These are phyloP conservation scores for Pseudomyrmex dendroicus DNA, from an alignment of 1,140 invertebrate genomes.

Conservation along the genomic window DNA sequence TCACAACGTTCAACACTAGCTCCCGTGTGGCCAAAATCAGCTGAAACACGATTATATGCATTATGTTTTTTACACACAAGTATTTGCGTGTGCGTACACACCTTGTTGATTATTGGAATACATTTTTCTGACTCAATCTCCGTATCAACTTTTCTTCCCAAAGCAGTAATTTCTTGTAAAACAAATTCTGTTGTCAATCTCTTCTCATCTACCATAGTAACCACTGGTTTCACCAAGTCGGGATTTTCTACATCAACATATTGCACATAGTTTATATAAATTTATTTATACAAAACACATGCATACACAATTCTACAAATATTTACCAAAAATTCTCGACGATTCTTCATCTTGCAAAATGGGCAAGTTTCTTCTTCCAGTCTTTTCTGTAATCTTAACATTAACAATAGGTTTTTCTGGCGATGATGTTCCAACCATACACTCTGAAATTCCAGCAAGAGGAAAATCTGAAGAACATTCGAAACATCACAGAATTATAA, in stretches of 20 bases:
- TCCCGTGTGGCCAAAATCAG: conserved; percentile 79
- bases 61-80: no score
- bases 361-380: conserved; percentile 80
- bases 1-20: conserved; percentile 77
- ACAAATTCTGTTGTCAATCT: conserved; percentile 79
- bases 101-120: conserved; percentile 81
- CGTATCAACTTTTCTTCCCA: conserved; percentile 75
- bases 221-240: conserved; percentile 80
- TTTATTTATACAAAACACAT: not conserved
- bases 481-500: conserved; percentile 39
- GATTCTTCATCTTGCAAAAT: conserved; percentile 82
- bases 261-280: not conserved
- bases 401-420: conserved; percentile 81
- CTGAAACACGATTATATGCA: conserved; percentile 74
- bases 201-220: conserved; percentile 76
- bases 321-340: conserved; percentile 81
- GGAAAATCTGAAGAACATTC: conserved; percentile 75
- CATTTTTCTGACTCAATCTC: conserved; percentile 78
- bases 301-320: not conserved
- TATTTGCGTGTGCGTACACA: conserved; percentile 30
- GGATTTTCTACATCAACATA: conserved; percentile 80
- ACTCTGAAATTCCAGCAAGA: conserved; percentile 76
- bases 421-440: conserved; percentile 75
- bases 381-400: conserved; percentile 79
- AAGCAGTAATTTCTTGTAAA: conserved; percentile 74